Evolutionary conservation across 1,140 invertebrate genomes (phyloP).

Genomic region (Saccostrea echinata): DNA sequence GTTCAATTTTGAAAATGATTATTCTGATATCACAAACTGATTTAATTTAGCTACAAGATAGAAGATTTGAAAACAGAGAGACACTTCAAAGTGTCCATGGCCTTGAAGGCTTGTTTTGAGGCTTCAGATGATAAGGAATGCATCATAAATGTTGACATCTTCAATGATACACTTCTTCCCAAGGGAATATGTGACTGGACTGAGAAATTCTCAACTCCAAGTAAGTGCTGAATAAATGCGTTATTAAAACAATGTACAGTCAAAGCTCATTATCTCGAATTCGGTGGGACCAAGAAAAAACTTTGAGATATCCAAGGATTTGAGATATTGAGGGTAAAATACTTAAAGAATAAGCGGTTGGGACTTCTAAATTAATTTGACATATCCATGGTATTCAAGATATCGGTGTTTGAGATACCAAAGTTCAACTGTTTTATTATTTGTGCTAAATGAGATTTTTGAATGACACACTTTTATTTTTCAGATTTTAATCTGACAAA

Average conservation of each 20-base stretch:
- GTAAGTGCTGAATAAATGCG: neutral
- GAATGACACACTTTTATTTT: too few relatives aligned
- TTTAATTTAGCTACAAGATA: neutral
- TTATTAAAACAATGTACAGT: too few relatives aligned
- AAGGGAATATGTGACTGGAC: slow-evolving; percentile 37
- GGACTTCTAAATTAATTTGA: too few relatives aligned
- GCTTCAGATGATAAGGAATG: neutral
- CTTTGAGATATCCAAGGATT: too few relatives aligned
- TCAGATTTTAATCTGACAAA: neutral
- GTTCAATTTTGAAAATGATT: neutral
- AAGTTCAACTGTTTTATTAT: too few relatives aligned
- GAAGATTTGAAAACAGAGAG: slow-evolving; percentile 38
- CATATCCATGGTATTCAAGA: too few relatives aligned
- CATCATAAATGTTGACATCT: neutral
- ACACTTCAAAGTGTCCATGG: slow-evolving; percentile 8
- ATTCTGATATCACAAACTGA: neutral
- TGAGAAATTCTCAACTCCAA: slow-evolving; percentile 2
- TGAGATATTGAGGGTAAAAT: too few relatives aligned
- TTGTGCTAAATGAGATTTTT: too few relatives aligned
- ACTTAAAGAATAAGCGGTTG: neutral
- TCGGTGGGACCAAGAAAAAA: too few relatives aligned
- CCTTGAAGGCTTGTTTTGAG: slow-evolving; percentile 40
- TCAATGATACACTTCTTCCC: slow-evolving; percentile 11
- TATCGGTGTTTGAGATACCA: too few relatives aligned
- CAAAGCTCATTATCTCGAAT: too few relatives aligned